Conservation (phyloP, 2,113 vertebrate genomes). For the Cyprinodon tularosa region DNA sequence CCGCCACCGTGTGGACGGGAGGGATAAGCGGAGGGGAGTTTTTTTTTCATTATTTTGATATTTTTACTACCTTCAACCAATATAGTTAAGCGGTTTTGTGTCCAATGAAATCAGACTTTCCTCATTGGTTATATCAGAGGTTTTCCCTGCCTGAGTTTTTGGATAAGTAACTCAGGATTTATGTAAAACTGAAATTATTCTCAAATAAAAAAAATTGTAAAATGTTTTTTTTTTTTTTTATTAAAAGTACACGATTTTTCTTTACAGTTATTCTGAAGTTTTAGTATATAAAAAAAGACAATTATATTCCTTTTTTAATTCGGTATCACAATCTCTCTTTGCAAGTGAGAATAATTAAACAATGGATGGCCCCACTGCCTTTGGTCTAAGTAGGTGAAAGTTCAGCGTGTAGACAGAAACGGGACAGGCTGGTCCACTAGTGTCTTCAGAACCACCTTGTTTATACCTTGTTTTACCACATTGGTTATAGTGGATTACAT, state of each 20-base stretch:
- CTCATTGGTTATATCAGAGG: background rate
- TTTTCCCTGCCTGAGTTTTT: background rate
- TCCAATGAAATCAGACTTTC: background rate
- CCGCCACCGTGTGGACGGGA: conserved; percentile 36
- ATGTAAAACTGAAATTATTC: background rate
- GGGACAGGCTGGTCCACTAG: too few relatives aligned
- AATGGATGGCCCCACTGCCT: too few relatives aligned
- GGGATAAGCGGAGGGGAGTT: background rate
- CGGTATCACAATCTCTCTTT: background rate
- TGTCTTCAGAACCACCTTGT: too few relatives aligned
- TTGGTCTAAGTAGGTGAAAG: too few relatives aligned
- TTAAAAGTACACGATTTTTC: background rate
- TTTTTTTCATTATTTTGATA: background rate
- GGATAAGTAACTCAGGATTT: background rate
- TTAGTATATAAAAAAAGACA: too few relatives aligned
- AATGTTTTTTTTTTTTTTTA: background rate
- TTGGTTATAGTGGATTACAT: too few relatives aligned
- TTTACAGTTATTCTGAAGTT: too few relatives aligned
- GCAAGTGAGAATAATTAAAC: too few relatives aligned
- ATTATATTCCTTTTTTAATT: background rate
- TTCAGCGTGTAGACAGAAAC: too few relatives aligned
- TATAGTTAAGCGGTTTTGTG: background rate
- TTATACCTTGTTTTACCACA: too few relatives aligned
- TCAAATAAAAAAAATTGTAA: background rate
- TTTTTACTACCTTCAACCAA: background rate